These are phyloP conservation scores for Hormiphora californensis DNA, from an alignment of 37 sponge, comb jelly and placozoan species.

Conservation along the genomic window DNA sequence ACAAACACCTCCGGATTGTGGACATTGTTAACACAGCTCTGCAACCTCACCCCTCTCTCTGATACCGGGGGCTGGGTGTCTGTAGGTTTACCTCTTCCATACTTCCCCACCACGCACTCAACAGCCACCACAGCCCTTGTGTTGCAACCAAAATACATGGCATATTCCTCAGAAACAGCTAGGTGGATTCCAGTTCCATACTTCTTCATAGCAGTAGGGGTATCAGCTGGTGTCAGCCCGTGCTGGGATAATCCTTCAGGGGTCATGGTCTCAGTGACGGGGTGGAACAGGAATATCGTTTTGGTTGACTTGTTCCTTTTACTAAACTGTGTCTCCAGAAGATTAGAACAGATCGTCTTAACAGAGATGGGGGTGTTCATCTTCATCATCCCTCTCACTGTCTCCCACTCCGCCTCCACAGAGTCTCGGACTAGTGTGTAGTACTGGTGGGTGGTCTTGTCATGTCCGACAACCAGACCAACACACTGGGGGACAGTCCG, in stretches of 20 bases:
- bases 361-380: not conserved
- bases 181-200: constrained; percentile 45
- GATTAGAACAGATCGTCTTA: not conserved
- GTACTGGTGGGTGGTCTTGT: not conserved
- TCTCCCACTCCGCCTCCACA: not conserved
- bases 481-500: constrained; percentile 16
- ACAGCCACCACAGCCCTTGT: not conserved
- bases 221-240: not conserved
- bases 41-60: not conserved
- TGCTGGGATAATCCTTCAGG: constrained; percentile 21
- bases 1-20: constrained; percentile 37
- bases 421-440: not conserved
- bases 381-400: not conserved
- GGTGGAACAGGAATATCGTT: not conserved
- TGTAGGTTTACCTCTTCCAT: constrained; percentile 11
- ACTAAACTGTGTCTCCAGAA: not conserved
- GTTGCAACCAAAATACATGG: not conserved
- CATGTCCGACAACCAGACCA: not conserved
- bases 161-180: not conserved
- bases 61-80: constrained; percentile 2
- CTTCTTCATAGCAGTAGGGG: constrained; percentile 33
- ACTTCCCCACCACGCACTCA: constrained; percentile 5
- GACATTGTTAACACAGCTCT: constrained; percentile 42
- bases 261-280: not conserved
- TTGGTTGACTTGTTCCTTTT: not conserved